phyloP scores from a whole-genome alignment of 2,113 vertebrate species.

The Vireo altiloquus region DNA sequence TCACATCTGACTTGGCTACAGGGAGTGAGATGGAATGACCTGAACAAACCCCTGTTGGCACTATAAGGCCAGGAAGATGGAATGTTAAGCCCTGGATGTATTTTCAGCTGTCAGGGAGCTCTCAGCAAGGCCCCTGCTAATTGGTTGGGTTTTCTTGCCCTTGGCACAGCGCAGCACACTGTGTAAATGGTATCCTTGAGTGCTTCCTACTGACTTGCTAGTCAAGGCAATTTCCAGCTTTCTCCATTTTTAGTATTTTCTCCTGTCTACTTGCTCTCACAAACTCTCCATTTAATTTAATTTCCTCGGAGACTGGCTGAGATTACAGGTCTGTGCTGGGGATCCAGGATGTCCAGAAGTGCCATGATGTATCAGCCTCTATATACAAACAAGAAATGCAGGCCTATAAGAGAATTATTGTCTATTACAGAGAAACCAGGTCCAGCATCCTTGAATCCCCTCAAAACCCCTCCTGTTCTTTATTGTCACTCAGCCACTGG shows the following conservation, averaged over 20 bases:
- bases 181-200: not conserved
- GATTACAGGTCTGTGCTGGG: not conserved
- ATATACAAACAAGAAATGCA: not conserved
- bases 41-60: not conserved
- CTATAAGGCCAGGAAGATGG: not conserved
- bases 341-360: not conserved
- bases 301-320: not conserved
- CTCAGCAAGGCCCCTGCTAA: not conserved
- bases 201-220: not conserved
- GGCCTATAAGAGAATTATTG: not conserved
- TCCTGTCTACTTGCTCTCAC: not conserved
- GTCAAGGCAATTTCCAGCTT: not conserved
- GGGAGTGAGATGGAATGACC: not conserved
- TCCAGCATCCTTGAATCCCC: not conserved
- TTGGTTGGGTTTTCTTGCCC: not conserved
- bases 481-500: not conserved
- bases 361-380: not conserved
- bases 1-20: not conserved
- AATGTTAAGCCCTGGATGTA: not conserved
- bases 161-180: not conserved
- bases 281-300: not conserved
- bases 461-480: not conserved
- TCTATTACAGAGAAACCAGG: not conserved
- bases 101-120: not conserved
- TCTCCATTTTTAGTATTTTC: not conserved